These are phyloP conservation scores for Amphimedon queenslandica DNA, from an alignment of 37 sponge, comb jelly and placozoan species.

Conservation along the genomic window DNA sequence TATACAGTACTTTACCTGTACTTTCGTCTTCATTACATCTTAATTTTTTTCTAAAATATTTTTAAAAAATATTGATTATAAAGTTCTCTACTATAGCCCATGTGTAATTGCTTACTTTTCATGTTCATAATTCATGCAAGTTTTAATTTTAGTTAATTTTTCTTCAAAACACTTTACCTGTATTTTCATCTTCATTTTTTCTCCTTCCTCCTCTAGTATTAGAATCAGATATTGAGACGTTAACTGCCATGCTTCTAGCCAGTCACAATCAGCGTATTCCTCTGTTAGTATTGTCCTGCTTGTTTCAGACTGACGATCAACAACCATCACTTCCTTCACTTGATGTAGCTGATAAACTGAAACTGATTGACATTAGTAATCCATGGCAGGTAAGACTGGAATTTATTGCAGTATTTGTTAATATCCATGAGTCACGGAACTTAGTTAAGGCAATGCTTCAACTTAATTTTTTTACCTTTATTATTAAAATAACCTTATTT, in stretches of 20 bases:
- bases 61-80: neutral
- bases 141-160: neutral
- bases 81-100: no score
- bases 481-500: no score
- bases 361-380: neutral
- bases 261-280: neutral
- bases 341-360: conserved; percentile 1
- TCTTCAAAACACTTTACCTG: neutral
- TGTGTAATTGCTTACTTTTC: neutral
- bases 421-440: no score
- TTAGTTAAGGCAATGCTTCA: no score
- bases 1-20: no score
- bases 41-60: no score
- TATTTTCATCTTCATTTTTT: no score
- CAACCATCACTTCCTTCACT: neutral
- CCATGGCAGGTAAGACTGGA: conserved; percentile 11
- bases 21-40: no score
- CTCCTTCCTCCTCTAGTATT: neutral
- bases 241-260: neutral
- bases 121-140: neutral
- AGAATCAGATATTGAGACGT: neutral
- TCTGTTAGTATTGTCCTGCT: neutral
- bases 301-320: neutral
- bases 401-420: no score
- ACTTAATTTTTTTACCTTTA: no score